These are phyloP conservation scores for Ciona savignyi DNA, from an alignment of 23 tunicate species.

Conservation along the genomic window DNA sequence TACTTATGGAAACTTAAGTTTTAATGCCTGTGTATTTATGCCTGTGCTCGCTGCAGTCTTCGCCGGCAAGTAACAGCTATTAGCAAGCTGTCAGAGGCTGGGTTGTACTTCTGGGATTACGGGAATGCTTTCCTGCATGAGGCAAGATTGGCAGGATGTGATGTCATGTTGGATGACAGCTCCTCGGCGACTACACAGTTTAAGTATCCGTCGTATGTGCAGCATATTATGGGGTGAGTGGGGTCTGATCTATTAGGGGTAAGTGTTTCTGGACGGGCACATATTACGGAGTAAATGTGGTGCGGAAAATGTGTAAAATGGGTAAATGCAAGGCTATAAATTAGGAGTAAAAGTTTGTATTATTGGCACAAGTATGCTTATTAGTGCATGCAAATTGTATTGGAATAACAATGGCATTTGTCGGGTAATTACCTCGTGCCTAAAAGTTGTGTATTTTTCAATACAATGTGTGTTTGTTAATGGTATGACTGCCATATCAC, in stretches of 20 bases:
- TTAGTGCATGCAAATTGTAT: too few species aligned
- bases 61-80: constrained; percentile 76
- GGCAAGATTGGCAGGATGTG: constrained; percentile 77
- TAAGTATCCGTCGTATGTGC: constrained; percentile 87
- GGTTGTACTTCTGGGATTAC: constrained; percentile 96
- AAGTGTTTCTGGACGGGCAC: too few species aligned
- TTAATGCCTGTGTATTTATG: too few species aligned
- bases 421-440: too few species aligned
- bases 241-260: too few species aligned
- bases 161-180: constrained; percentile 53
- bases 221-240: constrained; percentile 95
- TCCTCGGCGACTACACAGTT: constrained; percentile 54
- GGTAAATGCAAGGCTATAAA: too few species aligned
- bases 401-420: too few species aligned
- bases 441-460: too few species aligned
- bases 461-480: too few species aligned
- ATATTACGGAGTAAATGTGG: not conserved
- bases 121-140: constrained; percentile 95
- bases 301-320: not conserved
- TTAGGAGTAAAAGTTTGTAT: not conserved
- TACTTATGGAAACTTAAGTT: too few species aligned
- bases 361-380: too few species aligned
- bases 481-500: too few species aligned
- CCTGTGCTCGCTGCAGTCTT: constrained; percentile 51
- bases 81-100: constrained; percentile 64